These are phyloP conservation scores for Parthenolecanium corni DNA, from an alignment of 2,888 invertebrate genomes.

Conservation along the genomic window DNA sequence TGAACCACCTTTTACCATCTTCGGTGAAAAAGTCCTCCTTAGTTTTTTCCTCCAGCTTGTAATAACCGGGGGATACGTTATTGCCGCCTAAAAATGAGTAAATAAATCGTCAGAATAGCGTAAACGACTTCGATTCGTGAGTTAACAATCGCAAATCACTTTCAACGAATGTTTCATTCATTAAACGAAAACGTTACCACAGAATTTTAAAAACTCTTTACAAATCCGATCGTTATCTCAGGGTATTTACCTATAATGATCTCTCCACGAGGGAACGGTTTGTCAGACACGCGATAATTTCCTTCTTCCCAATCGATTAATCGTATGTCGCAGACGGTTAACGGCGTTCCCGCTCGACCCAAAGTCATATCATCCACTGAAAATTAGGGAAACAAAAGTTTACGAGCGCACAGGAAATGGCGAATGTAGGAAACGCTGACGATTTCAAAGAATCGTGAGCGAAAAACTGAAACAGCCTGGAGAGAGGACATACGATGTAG, in stretches of 20 bases:
- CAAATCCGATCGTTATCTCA: not conserved
- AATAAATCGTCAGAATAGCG: no score
- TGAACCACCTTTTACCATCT: conserved; percentile 81
- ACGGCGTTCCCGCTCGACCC: conserved; percentile 81
- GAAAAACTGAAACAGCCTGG: no score
- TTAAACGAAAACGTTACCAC: no score
- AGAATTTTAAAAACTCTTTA: no score
- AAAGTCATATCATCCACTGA: conserved; percentile 52
- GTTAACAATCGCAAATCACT: no score
- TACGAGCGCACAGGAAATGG: no score
- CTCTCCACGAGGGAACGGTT: conserved; percentile 72
- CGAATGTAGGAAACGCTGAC: no score
- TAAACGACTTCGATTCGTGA: no score
- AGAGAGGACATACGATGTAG: no score
- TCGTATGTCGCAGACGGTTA: conserved; percentile 70
- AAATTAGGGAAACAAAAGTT: conserved; percentile 31
- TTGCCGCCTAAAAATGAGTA: conserved; percentile 62
- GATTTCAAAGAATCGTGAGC: no score
- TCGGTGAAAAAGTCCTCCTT: conserved; percentile 76
- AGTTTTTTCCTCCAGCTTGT: conserved; percentile 77
- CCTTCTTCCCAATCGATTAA: conserved; percentile 92
- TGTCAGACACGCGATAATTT: conserved; percentile 74
- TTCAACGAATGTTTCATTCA: no score
- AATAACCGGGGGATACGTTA: conserved; percentile 87
- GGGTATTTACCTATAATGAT: conserved; percentile 46